phyloP scores from a whole-genome alignment of 2,113 vertebrate genomes.

The Microtus richardsoni region DNA sequence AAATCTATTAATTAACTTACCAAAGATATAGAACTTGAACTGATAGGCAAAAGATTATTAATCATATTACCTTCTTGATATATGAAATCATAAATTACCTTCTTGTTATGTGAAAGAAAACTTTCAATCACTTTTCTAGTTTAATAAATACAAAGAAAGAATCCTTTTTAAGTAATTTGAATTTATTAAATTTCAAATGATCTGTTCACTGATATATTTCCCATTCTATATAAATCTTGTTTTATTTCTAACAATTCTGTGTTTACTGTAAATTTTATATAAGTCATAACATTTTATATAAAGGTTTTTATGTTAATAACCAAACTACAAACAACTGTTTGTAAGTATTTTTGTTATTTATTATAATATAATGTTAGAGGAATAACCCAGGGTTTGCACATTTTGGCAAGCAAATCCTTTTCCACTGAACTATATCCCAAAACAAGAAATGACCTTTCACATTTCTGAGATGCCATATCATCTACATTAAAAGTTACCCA shows the following conservation, averaged over 20 bases:
- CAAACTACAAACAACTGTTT: not conserved
- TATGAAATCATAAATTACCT: not conserved
- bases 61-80: not conserved
- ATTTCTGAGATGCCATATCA: not conserved
- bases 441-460: not conserved
- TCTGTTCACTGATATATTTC: not conserved
- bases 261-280: not conserved
- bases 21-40: not conserved
- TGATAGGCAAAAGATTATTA: not conserved
- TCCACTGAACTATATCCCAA: not conserved
- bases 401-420: not conserved
- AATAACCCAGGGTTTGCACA: not conserved
- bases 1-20: not conserved
- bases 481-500: not conserved
- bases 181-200: not conserved
- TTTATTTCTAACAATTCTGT: not conserved
- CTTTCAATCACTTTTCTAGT: not conserved
- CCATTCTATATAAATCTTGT: not conserved
- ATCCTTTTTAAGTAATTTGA: not conserved
- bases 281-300: not conserved
- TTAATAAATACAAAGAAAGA: not conserved
- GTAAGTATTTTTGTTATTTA: not conserved
- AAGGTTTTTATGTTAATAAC: not conserved
- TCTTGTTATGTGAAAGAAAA: not conserved
- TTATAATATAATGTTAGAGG: not conserved